phyloP scores from a whole-genome alignment of 2,113 vertebrate genomes.

The Irena cyanogastra region DNA sequence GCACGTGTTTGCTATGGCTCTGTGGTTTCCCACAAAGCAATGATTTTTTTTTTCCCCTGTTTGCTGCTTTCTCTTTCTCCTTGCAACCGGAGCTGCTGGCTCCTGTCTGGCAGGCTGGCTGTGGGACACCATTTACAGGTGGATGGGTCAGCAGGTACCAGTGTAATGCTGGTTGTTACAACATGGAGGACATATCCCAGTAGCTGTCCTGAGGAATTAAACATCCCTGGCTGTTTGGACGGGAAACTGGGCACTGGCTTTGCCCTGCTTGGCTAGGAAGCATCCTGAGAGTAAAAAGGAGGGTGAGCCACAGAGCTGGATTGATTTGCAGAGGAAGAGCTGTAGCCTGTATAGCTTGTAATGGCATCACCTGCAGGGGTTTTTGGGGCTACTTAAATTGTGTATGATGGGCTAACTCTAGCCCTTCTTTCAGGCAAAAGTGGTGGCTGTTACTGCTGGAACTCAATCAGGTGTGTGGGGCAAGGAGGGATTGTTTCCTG shows the following conservation, averaged over 20 bases:
- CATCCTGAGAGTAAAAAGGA: not conserved
- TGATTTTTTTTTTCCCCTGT: not conserved
- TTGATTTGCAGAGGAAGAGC: not conserved
- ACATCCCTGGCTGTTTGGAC: not conserved
- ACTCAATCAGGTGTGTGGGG: not conserved
- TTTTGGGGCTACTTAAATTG: not conserved
- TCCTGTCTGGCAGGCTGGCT: not conserved
- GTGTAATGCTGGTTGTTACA: not conserved
- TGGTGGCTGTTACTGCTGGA: not conserved
- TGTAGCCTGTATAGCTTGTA: not conserved
- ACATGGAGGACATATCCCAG: not conserved
- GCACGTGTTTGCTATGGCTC: not conserved
- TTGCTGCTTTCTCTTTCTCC: not conserved
- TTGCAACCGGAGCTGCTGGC: not conserved
- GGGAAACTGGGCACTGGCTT: not conserved
- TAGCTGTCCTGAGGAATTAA: not conserved
- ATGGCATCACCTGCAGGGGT: not conserved
- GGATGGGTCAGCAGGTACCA: not conserved
- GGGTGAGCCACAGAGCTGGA: not conserved
- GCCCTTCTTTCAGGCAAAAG: not conserved
- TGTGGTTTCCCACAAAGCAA: not conserved
- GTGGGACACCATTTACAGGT: not conserved
- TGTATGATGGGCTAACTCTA: not conserved
- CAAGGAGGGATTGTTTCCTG: not conserved
- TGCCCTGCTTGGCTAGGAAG: not conserved